phyloP scores from a whole-genome alignment of 2,797 vertebrate genomes.

The Pantherophis alleghaniensis region DNA sequence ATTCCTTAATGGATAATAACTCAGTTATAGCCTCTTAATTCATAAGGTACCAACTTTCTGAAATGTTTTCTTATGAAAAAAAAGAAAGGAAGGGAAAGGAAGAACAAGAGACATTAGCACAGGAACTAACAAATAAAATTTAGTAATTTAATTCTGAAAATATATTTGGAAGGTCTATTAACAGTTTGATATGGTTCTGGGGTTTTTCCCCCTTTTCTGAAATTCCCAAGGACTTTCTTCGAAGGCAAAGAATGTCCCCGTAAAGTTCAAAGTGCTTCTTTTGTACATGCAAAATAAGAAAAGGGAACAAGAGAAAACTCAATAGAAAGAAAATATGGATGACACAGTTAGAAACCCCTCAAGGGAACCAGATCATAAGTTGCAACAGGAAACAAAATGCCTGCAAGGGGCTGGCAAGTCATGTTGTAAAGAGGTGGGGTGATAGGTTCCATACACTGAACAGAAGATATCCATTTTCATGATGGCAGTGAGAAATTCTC shows the following conservation, averaged over 20 bases:
- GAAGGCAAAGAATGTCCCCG: neutral
- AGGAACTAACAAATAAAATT: constrained; percentile 23
- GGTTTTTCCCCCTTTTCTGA: neutral
- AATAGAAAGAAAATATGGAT: constrained; percentile 29
- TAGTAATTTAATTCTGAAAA: constrained; percentile 24
- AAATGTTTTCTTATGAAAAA: constrained; percentile 14
- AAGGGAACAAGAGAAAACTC: neutral
- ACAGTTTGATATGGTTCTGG: constrained; percentile 23
- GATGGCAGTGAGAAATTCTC: constrained; percentile 34
- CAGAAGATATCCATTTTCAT: constrained; percentile 45
- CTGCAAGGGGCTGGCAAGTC: constrained; percentile 27
- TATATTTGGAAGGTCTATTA: constrained; percentile 11
- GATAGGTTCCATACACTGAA: constrained; percentile 37
- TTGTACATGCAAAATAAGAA: constrained; percentile 17
- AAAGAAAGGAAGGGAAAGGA: neutral
- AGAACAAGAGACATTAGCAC: neutral
- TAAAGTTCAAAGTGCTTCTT: constrained; percentile 24
- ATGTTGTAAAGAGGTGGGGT: constrained; percentile 8
- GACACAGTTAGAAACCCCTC: constrained; percentile 32
- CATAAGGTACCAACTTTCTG: neutral
- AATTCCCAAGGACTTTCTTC: constrained; percentile 16
- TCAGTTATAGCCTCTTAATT: constrained; percentile 29
- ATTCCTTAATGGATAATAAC: constrained; percentile 14
- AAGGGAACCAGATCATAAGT: constrained; percentile 40
- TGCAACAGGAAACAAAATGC: constrained; percentile 34